Evolutionary conservation across 2,888 invertebrate genomes (phyloP).

Genomic region (Helobdella robusta): DNA sequence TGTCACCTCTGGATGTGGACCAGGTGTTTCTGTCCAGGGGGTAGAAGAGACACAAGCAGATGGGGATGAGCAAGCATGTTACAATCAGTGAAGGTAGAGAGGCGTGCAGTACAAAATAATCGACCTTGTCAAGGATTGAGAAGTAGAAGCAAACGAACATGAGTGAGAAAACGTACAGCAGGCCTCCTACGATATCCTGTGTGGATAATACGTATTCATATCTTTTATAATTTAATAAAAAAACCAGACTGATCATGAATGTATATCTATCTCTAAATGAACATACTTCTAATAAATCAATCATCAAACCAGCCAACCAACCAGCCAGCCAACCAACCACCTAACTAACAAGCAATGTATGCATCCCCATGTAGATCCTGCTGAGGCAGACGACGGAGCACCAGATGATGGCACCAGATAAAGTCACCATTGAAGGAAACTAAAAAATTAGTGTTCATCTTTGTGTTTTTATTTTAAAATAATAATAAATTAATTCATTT

Average conservation of each 20-base stretch:
- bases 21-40: conserved; percentile 68
- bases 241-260: no score
- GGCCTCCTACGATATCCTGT: conserved; percentile 73
- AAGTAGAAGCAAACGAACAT: conserved; percentile 60
- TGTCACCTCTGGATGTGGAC: conserved; percentile 84
- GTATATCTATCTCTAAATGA: no score
- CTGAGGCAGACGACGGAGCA: conserved; percentile 72
- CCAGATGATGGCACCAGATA: conserved; percentile 52
- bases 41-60: conserved; percentile 61
- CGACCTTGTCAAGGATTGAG: conserved; percentile 65
- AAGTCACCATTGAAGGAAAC: conserved; percentile 51
- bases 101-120: conserved; percentile 63
- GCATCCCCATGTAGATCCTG: conserved; percentile 84
- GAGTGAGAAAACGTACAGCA: conserved; percentile 60
- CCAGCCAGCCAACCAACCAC: no score
- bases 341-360: conserved; percentile 74
- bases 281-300: no score
- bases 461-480: no score
- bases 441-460: no score
- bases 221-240: no score
- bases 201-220: conserved; percentile 39
- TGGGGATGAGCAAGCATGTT: conserved; percentile 30
- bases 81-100: conserved; percentile 31
- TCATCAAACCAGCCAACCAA: no score
- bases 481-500: no score